Evolutionary conservation across 1,140 invertebrate genomes (phyloP).

Genomic region (Aphelinus certus): DNA sequence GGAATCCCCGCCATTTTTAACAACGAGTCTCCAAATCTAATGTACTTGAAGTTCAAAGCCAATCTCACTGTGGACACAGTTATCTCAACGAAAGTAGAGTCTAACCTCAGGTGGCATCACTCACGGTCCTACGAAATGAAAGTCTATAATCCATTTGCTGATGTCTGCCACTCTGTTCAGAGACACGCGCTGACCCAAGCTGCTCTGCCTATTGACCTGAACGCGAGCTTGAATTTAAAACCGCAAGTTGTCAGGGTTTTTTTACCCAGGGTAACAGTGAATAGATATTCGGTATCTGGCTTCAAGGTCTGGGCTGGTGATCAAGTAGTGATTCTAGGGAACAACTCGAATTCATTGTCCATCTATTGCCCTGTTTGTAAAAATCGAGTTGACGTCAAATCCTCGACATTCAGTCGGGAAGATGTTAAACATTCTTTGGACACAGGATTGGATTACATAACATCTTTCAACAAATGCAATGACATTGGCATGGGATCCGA

Average conservation of each 20-base stretch:
- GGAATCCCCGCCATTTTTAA: constrained; percentile 58
- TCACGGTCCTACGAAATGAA: constrained; percentile 51
- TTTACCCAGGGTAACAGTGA: constrained; percentile 49
- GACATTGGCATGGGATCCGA: background rate
- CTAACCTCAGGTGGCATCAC: constrained; percentile 42
- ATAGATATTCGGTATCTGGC: constrained; percentile 46
- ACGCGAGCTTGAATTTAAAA: constrained; percentile 46
- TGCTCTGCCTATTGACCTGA: constrained; percentile 50
- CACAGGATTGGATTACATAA: constrained; percentile 49
- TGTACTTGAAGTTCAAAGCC: constrained; percentile 44
- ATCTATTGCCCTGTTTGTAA: constrained; percentile 51
- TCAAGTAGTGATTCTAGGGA: constrained; percentile 51
- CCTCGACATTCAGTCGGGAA: constrained; percentile 46
- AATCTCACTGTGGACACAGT: background rate
- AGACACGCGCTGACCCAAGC: constrained; percentile 49
- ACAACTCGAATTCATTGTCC: constrained; percentile 50
- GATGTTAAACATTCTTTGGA: constrained; percentile 46
- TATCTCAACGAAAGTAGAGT: too few relatives aligned
- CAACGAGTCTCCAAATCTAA: constrained; percentile 48
- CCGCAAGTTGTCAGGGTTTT: constrained; percentile 51
- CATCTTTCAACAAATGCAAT: background rate
- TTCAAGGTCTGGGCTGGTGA: constrained; percentile 48
- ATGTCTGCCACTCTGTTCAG: constrained; percentile 56
- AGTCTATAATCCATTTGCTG: constrained; percentile 58
- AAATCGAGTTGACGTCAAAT: constrained; percentile 48